Evolutionary conservation across 2,797 vertebrate genomes (phyloP).

Genomic region (Otolemur crassicaudatus): DNA sequence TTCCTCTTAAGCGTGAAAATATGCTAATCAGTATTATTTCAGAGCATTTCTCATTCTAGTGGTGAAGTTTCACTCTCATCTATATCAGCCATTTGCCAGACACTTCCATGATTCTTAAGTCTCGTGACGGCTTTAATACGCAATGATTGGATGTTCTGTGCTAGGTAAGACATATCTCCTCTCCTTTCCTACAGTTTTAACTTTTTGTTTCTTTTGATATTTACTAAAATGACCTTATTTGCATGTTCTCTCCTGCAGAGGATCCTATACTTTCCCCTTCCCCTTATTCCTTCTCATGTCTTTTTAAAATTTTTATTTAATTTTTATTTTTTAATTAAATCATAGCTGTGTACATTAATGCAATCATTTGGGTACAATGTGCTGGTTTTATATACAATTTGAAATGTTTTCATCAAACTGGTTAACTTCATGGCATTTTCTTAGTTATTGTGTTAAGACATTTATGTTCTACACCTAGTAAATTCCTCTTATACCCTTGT

Average conservation of each 20-base stretch:
- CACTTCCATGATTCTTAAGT: background rate
- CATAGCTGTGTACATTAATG: too few species aligned
- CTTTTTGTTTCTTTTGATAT: background rate
- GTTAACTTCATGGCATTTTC: too few species aligned
- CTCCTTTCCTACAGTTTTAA: background rate
- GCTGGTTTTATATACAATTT: too few species aligned
- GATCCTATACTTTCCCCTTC: background rate
- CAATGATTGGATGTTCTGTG: background rate
- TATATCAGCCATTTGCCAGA: background rate
- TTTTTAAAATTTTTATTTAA: too few species aligned
- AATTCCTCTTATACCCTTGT: too few species aligned
- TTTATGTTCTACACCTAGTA: too few species aligned
- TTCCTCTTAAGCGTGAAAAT: constrained; percentile 16
- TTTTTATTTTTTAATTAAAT: too few species aligned
- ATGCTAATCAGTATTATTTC: background rate
- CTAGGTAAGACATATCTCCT: background rate
- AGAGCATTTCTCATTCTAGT: constrained; percentile 1
- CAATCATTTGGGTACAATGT: too few species aligned
- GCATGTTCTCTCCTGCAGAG: background rate
- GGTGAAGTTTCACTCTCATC: background rate
- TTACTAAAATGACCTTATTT: constrained; percentile 3
- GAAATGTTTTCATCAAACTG: too few species aligned
- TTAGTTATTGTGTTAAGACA: too few species aligned
- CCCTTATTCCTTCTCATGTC: background rate
- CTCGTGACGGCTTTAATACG: background rate